Conservation (phyloP, 2,888 invertebrate species). For the Nephrotoma guestfalica region DNA sequence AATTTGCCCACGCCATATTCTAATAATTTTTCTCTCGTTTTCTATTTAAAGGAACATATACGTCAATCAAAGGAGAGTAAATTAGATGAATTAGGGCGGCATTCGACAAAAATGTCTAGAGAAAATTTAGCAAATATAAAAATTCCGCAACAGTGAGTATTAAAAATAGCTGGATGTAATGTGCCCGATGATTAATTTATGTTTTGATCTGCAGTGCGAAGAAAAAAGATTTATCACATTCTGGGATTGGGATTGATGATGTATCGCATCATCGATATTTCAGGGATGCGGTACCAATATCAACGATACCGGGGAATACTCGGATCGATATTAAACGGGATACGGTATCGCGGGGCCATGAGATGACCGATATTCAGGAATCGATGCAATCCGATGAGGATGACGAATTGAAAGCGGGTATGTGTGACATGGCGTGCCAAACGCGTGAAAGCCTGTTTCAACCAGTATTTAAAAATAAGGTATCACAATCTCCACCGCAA, state of each 20-base stretch:
- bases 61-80: conserved; percentile 67
- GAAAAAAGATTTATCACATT: conserved; percentile 29
- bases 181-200: neutral
- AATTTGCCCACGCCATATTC: neutral
- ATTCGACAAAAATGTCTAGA: conserved; percentile 30
- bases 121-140: conserved; percentile 27
- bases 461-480: conserved; percentile 26
- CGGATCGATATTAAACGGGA: conserved; percentile 25
- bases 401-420: conserved; percentile 24
- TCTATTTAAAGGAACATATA: conserved; percentile 46
- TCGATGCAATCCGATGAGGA: conserved; percentile 7
- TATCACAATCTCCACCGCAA: conserved; percentile 22
- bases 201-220: neutral
- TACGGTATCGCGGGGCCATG: conserved; percentile 13
- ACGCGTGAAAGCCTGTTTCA: conserved; percentile 37
- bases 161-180: neutral
- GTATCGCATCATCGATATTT: conserved; percentile 28
- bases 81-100: conserved; percentile 47
- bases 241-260: conserved; percentile 27
- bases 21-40: neutral
- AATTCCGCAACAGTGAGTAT: conserved; percentile 18
- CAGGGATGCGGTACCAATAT: conserved; percentile 26
- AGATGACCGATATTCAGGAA: conserved; percentile 9
- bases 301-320: conserved; percentile 22
- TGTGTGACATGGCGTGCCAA: conserved; percentile 66